A percentile compares a stretch with the other conserved stretches of the same genome.
Conservation (phyloP, 2,888 invertebrate species). For the Lamellibrachia columna region DNA sequence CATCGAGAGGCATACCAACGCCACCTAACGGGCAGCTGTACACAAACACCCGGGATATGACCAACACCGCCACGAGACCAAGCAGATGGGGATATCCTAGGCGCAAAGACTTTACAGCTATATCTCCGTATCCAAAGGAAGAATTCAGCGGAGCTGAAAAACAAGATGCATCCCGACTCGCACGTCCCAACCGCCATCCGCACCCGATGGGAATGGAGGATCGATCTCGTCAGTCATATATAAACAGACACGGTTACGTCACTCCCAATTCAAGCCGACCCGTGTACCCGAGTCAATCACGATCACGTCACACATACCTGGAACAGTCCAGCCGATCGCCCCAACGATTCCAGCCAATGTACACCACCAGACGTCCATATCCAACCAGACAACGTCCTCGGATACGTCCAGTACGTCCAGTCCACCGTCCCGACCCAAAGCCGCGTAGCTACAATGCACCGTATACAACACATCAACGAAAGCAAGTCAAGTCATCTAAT, state of each 20-base stretch:
- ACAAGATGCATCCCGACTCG: not conserved
- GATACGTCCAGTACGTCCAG: not conserved
- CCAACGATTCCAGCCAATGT: not conserved
- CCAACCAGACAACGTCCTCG: not conserved
- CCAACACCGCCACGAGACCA: not conserved
- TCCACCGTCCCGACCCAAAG: not conserved
- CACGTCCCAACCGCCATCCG: not conserved
- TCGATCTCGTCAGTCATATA: not conserved
- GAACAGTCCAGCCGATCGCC: not conserved
- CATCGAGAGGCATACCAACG: not conserved
- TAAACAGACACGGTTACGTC: not conserved
- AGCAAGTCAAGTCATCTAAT: not conserved
- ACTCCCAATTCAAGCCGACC: not conserved
- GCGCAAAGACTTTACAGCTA: not conserved
- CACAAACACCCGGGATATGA: not conserved
- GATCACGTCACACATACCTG: not conserved
- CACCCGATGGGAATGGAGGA: not conserved
- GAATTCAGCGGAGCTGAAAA: not conserved
- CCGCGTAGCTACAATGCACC: not conserved
- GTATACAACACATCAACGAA: not conserved
- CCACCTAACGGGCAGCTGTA: not conserved
- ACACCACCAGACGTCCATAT: not conserved
- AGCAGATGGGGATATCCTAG: not conserved
- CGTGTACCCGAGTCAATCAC: not conserved
- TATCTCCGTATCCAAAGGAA: not conserved